Percentiles rank a stretch among this genome's conserved stretches.
phyloP scores from a whole-genome alignment of 2,797 vertebrate species.

The Netta rufina region DNA sequence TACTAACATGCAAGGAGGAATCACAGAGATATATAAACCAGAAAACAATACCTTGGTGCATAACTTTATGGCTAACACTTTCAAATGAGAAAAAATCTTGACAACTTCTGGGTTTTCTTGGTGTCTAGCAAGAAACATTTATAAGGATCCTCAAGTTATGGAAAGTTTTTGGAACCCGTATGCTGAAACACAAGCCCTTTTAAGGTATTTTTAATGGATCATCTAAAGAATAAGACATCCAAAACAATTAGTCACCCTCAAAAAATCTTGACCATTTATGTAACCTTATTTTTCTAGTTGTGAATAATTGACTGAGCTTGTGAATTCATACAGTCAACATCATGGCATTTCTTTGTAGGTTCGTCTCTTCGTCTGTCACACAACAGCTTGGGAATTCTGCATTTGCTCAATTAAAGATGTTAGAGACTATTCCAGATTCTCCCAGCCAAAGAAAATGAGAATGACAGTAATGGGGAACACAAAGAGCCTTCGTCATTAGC shows the following conservation, averaged over 20 bases:
- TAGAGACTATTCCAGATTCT: conserved; percentile 36
- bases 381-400: background rate
- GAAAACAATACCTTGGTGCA: background rate
- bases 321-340: conserved; percentile 32
- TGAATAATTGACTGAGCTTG: conserved; percentile 30
- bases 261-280: conserved; percentile 56
- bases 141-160: background rate
- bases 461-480: background rate
- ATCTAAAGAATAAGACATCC: conserved; percentile 13
- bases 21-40: conserved; percentile 15
- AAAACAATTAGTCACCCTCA: conserved; percentile 33
- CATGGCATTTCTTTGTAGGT: conserved; percentile 39
- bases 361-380: conserved; percentile 3
- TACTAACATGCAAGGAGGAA: conserved; percentile 32
- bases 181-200: conserved; percentile 5
- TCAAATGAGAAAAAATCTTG: background rate
- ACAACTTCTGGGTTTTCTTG: background rate
- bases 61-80: background rate
- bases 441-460: conserved; percentile 17
- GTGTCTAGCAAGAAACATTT: background rate
- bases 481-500: background rate
- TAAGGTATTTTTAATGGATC: conserved; percentile 43
- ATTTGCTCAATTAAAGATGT: conserved; percentile 12
- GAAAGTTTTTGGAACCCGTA: background rate
- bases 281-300: conserved; percentile 53